Evolutionary conservation across 2,888 invertebrate genomes (phyloP), one percentile per base, ranked within the genome.

Genomic region (Nezara viridula): DNA sequence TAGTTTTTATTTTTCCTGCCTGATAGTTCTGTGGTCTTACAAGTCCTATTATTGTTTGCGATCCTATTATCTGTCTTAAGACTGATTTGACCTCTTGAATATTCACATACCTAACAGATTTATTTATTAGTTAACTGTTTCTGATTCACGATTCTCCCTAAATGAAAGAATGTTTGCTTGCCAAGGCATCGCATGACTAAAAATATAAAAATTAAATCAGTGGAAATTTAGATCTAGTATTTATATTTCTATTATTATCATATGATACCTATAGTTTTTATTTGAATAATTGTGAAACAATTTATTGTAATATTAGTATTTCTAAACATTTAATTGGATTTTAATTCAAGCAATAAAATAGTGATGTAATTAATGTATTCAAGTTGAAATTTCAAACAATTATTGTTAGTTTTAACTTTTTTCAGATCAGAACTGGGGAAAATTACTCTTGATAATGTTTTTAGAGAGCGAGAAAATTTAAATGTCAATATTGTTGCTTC

Each of bases 361-460:
- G 5, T 86, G 12, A 50, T n/a, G 27, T 19, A n/a, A 66, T 86
- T 89, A 55, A 9, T 73, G 66, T 86, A 49, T 3, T 49, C 52
- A 24, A 40, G 12, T 86, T 89, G 7, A 10, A 66, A 66, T 66
- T 66, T 66, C 32, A 6, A 66, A 19, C 0, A 32, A 66, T 1
- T 81, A 66, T 47, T 86, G 21, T 88, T 19, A 40, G 52, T 77
- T 40, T 49, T 85, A 32, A 89, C 87, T 86, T 85, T 88, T 91
- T 91, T 85, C 90, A 93, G 93, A 92, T 99, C 99, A 0, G 99
- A 99, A 93, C 94, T 99, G 77, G 99, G 99, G 90, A 99, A 98
- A 94, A 99, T 99, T 93, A 95, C 97, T 1, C 93, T 99, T 91
- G 99, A 99, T 93, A 98, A 98, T 93, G 97, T 99, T 24, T 99